phyloP scores from a whole-genome alignment of 2,888 invertebrate species.

The Drosophila macrothrix region DNA sequence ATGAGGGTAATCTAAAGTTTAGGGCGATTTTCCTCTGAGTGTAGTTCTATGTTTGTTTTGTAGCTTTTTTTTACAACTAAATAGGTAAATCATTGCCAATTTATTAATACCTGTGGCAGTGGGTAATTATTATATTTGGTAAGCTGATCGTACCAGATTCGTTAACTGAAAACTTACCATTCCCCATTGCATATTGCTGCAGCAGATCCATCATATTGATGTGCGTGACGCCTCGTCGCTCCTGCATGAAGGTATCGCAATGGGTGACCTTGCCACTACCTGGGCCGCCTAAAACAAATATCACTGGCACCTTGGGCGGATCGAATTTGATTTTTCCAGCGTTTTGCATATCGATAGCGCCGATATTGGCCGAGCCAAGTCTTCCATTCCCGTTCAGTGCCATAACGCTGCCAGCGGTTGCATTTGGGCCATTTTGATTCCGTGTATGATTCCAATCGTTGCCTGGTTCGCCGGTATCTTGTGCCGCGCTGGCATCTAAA shows the following conservation, averaged over 20 bases:
- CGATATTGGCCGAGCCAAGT: slow-evolving; percentile 87
- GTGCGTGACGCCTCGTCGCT: slow-evolving; percentile 93
- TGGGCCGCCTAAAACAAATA: slow-evolving; percentile 96
- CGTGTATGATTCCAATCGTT: slow-evolving; percentile 85
- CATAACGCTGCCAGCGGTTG: slow-evolving; percentile 63
- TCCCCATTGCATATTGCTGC: slow-evolving; percentile 95
- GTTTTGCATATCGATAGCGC: slow-evolving; percentile 91
- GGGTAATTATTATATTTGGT: neutral
- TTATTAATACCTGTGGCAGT: neutral
- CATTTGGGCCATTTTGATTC: slow-evolving; percentile 70
- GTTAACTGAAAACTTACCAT: slow-evolving; percentile 87
- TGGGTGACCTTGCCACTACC: slow-evolving; percentile 99
- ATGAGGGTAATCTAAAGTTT: neutral
- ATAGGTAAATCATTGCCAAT: neutral
- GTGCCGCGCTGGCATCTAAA: slow-evolving; percentile 88
- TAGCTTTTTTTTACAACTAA: neutral
- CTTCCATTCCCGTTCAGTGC: slow-evolving; percentile 60
- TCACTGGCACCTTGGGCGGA: slow-evolving; percentile 93
- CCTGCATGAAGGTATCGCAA: slow-evolving; percentile 95
- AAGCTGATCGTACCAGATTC: neutral
- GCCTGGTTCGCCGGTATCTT: slow-evolving; percentile 89
- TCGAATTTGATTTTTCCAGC: slow-evolving; percentile 93
- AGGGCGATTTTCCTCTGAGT: neutral
- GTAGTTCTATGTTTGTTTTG: neutral
- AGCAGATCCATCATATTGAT: slow-evolving; percentile 96